A percentile compares a stretch with the other conserved stretches of the same genome.
Evolutionary conservation across 1,140 invertebrate species (phyloP).

Genomic region (Drosophila fuyamai): DNA sequence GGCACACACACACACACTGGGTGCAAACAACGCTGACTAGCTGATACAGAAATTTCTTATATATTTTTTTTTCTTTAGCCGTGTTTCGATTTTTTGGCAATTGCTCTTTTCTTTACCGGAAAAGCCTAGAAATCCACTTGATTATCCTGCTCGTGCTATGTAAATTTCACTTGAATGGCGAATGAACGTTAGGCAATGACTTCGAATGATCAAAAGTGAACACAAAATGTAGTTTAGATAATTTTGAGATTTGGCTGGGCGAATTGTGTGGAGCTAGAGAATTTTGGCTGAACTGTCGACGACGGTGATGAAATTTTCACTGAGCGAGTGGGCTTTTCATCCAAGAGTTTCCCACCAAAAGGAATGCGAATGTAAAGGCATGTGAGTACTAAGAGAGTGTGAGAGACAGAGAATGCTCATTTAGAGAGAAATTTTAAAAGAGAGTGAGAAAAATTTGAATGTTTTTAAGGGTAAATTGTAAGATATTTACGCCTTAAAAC

Average conservation of each 20-base stretch:
- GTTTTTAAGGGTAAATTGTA: not conserved
- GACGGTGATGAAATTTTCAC: slow-evolving; percentile 84
- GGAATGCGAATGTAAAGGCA: slow-evolving; percentile 51
- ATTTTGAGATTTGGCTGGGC: slow-evolving; percentile 41
- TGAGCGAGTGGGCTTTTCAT: slow-evolving; percentile 63
- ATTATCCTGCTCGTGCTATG: slow-evolving; percentile 5
- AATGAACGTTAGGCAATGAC: slow-evolving; percentile 9
- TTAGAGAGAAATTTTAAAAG: slow-evolving; percentile 7
- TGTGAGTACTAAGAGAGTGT: slow-evolving; percentile 15
- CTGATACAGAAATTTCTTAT: slow-evolving; percentile 77
- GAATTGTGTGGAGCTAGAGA: slow-evolving; percentile 55
- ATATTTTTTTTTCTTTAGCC: slow-evolving; percentile 47
- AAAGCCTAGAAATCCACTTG: slow-evolving; percentile 14
- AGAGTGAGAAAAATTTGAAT: slow-evolving; percentile 10
- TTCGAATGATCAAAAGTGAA: slow-evolving; percentile 37
- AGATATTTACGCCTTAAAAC: not conserved
- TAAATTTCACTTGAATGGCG: slow-evolving; percentile 2
- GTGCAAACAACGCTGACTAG: slow-evolving; percentile 52
- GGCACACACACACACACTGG: slow-evolving; percentile 28
- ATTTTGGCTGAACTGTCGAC: slow-evolving; percentile 73
- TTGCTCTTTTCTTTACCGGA: slow-evolving; percentile 27
- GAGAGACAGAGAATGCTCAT: slow-evolving; percentile 7
- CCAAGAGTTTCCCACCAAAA: slow-evolving; percentile 75
- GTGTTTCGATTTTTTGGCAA: slow-evolving; percentile 76
- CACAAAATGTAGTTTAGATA: slow-evolving; percentile 43